These are phyloP conservation scores for Oscheius myriophilus DNA, from an alignment of 2,888 invertebrate species.

Conservation along the genomic window DNA sequence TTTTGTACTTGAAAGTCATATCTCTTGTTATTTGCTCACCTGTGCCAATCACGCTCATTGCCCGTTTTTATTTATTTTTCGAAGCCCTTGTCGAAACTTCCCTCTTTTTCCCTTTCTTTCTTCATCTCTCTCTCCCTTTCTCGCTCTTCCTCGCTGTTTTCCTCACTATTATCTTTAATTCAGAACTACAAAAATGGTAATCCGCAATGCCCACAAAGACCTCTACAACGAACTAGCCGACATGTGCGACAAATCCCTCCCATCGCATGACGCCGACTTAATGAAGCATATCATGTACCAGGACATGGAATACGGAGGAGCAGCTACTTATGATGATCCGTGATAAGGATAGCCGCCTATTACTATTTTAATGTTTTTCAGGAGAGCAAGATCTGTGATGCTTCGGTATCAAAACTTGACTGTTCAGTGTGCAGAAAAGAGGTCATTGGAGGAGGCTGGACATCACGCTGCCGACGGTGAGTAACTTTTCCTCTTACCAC, in stretches of 20 bases:
- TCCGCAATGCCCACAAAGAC: slow-evolving; percentile 19
- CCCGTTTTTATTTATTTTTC: slow-evolving; percentile 10
- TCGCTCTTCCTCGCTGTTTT: neutral
- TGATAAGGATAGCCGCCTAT: neutral
- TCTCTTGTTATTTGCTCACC: too few species aligned
- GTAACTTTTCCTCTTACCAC: too few species aligned
- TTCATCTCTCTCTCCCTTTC: neutral
- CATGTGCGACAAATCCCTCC: neutral
- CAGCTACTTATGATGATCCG: neutral
- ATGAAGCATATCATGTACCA: slow-evolving; percentile 21
- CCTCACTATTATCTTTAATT: neutral
- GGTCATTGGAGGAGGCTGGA: neutral
- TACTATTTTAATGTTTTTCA: neutral
- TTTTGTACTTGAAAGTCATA: too few species aligned
- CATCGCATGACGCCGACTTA: slow-evolving; percentile 12
- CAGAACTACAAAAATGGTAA: slow-evolving; percentile 19
- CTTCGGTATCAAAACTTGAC: slow-evolving; percentile 10
- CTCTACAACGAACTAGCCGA: neutral
- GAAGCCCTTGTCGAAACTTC: slow-evolving; percentile 1
- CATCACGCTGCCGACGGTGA: slow-evolving; percentile 10
- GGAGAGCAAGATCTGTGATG: slow-evolving; percentile 8
- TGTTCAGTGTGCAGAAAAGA: neutral
- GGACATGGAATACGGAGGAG: slow-evolving; percentile 24
- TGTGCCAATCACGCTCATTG: too few species aligned
- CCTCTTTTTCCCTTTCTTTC: slow-evolving; percentile 4